Evolutionary conservation across 2,113 vertebrate species (phyloP), one percentile per base, ranked within the genome.

Genomic region (Meleagris gallopavo): DNA sequence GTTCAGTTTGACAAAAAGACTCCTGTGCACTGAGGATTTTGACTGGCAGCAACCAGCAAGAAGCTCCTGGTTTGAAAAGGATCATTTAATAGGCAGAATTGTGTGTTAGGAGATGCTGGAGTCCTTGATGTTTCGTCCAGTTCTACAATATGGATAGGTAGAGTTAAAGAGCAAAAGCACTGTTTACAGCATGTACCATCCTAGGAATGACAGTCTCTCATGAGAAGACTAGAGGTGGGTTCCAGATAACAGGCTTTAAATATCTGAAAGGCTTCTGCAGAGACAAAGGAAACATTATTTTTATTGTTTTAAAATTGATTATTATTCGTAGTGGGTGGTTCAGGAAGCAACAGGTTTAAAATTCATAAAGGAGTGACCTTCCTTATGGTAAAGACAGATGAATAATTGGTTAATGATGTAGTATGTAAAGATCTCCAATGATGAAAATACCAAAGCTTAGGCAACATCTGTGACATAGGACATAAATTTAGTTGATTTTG

Each of bases 141-240:
- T 7, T 43, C 19, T 22, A 22, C n/a, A 25, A 11, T 3, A 48
- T 4, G 11, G 41, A n/a, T 57, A 43, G 32, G 10, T 38, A 75
- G 32, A 36, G 15, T 45, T 32, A 32, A 91, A 86, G 46, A 61
- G 4, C 13, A 74, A 70, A 86, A 52, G 3, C 22, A 70, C 0
- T 0, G 6, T 54, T 66, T 50, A 38, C 12, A 87, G 22, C 14
- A 57, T 7, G 16, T 30, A 66, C 29, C 0, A 1, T 32, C 13
- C 32, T 41, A 8, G 15, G 27, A 58, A 36, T n/a, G 18, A 30
- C 1, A 40, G 22, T 62, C 2, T 52, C 24, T 71, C 29, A 27
- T 21, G 30, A 60, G 29, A 52, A 83, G 48, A 43, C 16, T 22
- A 3, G 11, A 15, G 3, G 2, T 40, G 5, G 5, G 30, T 0